Evolutionary conservation across 2,797 vertebrate species (phyloP).

Genomic region (Leuciscus waleckii): DNA sequence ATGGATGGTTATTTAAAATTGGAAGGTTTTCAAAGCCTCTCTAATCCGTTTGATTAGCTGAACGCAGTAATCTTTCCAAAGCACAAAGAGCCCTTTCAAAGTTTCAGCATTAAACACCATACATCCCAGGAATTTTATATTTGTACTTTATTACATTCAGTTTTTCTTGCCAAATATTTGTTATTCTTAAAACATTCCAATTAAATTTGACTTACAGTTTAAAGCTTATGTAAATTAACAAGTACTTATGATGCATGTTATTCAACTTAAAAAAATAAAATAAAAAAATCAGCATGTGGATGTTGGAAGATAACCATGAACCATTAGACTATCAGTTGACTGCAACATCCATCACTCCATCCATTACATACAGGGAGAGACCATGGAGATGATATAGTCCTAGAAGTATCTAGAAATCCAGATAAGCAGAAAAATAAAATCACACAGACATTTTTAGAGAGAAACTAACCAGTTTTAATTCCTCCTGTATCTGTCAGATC

Average conservation of each 20-base stretch:
- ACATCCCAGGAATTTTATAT: slow-evolving; percentile 75
- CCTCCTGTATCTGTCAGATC: background rate
- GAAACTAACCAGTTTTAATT: background rate
- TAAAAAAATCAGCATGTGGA: slow-evolving; percentile 23
- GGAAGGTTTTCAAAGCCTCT: slow-evolving; percentile 76
- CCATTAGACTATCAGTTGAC: background rate
- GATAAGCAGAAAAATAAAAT: background rate
- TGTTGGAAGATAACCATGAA: slow-evolving; percentile 39
- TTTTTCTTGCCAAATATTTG: background rate
- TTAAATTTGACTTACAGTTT: background rate
- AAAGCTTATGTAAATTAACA: background rate
- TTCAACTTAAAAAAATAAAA: background rate
- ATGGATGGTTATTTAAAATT: slow-evolving; percentile 69
- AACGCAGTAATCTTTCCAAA: slow-evolving; percentile 73
- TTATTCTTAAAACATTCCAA: background rate
- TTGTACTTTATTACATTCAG: slow-evolving; percentile 61
- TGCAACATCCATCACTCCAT: background rate
- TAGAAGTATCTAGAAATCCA: background rate
- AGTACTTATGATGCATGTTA: background rate
- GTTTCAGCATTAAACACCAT: slow-evolving; percentile 75
- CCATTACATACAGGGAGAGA: too few relatives aligned
- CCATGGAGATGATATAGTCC: background rate
- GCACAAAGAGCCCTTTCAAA: slow-evolving; percentile 79
- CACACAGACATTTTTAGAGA: background rate
- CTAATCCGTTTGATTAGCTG: slow-evolving; percentile 82